Evolutionary conservation across 2,888 invertebrate genomes (phyloP).

Genomic region (Troilus luridus): DNA sequence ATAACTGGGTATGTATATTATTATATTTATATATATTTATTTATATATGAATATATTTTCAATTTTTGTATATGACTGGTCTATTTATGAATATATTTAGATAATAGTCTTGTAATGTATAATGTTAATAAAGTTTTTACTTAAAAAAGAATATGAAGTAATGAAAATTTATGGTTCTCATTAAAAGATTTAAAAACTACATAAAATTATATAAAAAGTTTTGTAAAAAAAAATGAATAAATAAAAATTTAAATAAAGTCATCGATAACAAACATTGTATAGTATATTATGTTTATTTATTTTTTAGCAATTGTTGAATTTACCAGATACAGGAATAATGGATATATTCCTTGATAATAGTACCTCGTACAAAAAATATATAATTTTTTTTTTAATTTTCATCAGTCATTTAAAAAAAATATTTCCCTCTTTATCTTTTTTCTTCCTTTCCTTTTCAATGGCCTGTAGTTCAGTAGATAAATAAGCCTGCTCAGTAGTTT

Average conservation of each 20-base stretch:
- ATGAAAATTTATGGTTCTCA: constrained; percentile 5
- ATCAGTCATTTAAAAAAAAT: constrained; percentile 29
- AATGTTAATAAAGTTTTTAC: constrained; percentile 39
- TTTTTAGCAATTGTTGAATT: constrained; percentile 17
- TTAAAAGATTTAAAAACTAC: neutral
- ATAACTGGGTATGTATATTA: constrained; percentile 46
- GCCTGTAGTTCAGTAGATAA: neutral
- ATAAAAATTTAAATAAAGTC: constrained; percentile 28
- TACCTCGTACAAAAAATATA: constrained; percentile 12
- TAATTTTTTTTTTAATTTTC: constrained; percentile 6
- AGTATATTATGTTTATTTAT: constrained; percentile 43
- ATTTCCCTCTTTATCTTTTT: constrained; percentile 31
- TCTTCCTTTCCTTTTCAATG: constrained; percentile 26
- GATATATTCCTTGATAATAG: constrained; percentile 24
- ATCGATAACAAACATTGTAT: constrained; percentile 17
- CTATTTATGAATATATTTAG: constrained; percentile 40
- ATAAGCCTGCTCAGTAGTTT: constrained; percentile 23
- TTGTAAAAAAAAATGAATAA: constrained; percentile 25
- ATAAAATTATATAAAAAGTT: neutral
- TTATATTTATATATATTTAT: constrained; percentile 47
- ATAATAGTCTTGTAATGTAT: constrained; percentile 45
- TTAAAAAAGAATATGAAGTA: constrained; percentile 19
- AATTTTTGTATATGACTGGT: constrained; percentile 40
- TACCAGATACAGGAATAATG: neutral
- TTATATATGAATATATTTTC: constrained; percentile 37